Evolutionary conservation across 2,888 invertebrate genomes (phyloP).

Genomic region (Bimastos eiseni): DNA sequence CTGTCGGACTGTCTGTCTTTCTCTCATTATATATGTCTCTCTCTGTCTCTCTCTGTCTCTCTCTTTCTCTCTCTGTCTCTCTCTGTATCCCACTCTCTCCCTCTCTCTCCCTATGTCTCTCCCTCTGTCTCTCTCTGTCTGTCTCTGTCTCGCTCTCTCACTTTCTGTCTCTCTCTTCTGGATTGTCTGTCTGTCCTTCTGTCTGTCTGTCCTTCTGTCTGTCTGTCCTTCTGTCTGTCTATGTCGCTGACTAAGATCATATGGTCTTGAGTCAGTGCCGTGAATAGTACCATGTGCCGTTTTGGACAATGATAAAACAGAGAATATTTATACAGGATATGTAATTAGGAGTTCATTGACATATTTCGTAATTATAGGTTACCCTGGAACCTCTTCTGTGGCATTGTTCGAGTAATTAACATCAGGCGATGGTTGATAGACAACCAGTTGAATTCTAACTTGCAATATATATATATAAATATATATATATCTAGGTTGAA

Average conservation of each 20-base stretch:
- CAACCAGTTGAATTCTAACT: not conserved
- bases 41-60: not conserved
- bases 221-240: not conserved
- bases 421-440: not conserved
- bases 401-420: not conserved
- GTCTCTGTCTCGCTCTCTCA: not conserved
- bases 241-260: not conserved
- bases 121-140: not conserved
- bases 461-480: too few relatives aligned
- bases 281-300: not conserved
- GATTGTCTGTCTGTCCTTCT: not conserved
- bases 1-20: slow-evolving; percentile 7
- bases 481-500: too few relatives aligned
- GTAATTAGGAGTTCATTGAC: not conserved
- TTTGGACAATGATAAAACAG: not conserved
- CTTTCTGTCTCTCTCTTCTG: not conserved
- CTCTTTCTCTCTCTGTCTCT: not conserved
- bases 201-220: not conserved
- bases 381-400: not conserved
- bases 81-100: not conserved
- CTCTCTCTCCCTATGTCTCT: not conserved
- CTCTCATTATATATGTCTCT: not conserved
- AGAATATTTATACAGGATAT: not conserved
- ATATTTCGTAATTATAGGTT: not conserved
- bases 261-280: not conserved